A percentile compares a stretch with the other conserved stretches of the same genome.
Conservation (phyloP, 2,797 vertebrate genomes). For the Odontamblyopus lacepedii region DNA sequence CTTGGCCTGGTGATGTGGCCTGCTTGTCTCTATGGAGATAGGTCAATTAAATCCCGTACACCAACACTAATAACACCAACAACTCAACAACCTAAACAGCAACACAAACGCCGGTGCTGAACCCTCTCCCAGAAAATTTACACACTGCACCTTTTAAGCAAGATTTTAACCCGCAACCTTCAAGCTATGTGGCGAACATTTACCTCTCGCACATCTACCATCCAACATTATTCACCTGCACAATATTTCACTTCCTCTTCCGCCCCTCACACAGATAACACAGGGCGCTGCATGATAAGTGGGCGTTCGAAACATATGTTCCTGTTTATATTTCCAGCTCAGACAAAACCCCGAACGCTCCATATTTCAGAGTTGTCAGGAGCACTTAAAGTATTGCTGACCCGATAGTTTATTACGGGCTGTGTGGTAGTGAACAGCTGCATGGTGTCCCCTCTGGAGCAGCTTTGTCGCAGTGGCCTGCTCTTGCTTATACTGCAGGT, state of each 20-base stretch:
- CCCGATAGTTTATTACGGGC: conserved; percentile 58
- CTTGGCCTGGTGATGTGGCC: too few species aligned
- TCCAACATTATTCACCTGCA: not conserved
- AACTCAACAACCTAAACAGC: too few species aligned
- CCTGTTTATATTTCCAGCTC: not conserved
- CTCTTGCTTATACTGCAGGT: conserved; percentile 50
- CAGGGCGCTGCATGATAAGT: not conserved
- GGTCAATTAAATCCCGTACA: too few species aligned
- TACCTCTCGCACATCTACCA: too few species aligned
- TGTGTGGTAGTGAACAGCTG: conserved; percentile 35
- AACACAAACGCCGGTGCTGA: too few species aligned
- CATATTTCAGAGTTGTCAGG: conserved; percentile 54
- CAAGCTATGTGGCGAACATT: too few species aligned
- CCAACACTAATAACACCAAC: too few species aligned
- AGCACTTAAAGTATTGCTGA: conserved; percentile 53
- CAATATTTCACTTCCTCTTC: not conserved
- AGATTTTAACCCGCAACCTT: too few species aligned
- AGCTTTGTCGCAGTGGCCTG: conserved; percentile 47
- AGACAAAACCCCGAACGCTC: conserved; percentile 7
- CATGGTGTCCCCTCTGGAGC: conserved; percentile 18
- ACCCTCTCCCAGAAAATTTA: too few species aligned
- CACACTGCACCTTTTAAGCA: too few species aligned
- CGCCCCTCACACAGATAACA: not conserved
- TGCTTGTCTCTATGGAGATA: too few species aligned
- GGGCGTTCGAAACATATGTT: not conserved